Evolutionary conservation across 2,113 vertebrate genomes (phyloP).

Genomic region (Bubo blakistoni): DNA sequence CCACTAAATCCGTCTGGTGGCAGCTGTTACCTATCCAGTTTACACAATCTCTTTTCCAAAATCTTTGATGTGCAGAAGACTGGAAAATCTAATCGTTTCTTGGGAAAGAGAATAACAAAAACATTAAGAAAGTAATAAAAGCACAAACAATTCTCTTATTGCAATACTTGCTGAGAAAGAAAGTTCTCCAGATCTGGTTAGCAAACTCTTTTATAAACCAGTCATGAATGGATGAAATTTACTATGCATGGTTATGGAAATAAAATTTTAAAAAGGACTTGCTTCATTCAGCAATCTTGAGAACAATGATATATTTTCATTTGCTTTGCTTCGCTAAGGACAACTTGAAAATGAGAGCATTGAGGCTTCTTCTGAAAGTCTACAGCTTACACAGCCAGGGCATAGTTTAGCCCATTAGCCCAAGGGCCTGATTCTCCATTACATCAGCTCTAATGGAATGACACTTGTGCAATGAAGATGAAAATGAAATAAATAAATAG

Average conservation of each 20-base stretch:
- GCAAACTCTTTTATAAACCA: not conserved
- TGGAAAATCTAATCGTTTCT: not conserved
- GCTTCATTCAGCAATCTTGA: not conserved
- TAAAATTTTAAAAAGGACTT: not conserved
- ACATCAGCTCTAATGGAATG: not conserved
- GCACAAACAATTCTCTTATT: not conserved
- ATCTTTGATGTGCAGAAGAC: conserved; percentile 15
- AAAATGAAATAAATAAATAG: not conserved
- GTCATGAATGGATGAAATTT: conserved; percentile 20
- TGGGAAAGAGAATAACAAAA: conserved; percentile 21
- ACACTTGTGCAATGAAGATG: not conserved
- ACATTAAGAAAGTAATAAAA: conserved; percentile 27
- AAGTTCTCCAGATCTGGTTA: not conserved
- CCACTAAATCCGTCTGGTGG: conserved; percentile 1
- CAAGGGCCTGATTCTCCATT: not conserved
- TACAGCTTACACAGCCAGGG: not conserved
- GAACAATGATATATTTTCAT: conserved; percentile 4
- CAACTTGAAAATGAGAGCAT: not conserved
- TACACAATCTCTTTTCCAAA: conserved; percentile 22
- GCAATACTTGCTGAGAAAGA: not conserved
- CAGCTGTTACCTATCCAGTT: conserved; percentile 39
- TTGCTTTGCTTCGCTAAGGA: not conserved
- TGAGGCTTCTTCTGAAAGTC: not conserved
- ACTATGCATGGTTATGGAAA: not conserved
- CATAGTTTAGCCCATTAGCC: not conserved